Conservation (phyloP, 2,113 vertebrate species). For the Pelodiscus sinensis region DNA sequence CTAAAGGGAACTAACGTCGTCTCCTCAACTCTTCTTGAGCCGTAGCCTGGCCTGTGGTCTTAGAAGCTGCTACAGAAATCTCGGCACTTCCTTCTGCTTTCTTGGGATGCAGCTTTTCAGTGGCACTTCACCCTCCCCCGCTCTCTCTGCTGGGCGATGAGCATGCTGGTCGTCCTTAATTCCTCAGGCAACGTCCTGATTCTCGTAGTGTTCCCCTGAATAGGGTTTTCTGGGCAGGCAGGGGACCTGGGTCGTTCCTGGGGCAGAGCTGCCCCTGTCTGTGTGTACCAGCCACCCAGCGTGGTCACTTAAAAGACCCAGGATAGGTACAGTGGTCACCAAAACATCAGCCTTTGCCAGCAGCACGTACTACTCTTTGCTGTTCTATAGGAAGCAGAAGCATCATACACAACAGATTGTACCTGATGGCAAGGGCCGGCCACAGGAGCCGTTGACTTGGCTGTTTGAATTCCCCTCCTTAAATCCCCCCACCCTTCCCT, state of each 20-base stretch:
- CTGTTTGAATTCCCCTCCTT: fast-evolving
- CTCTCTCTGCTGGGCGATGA: neutral
- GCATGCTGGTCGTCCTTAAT: neutral
- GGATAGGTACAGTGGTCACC: neutral
- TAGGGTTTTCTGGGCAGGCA: neutral
- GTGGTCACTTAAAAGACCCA: neutral
- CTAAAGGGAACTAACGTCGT: slow-evolving; percentile 27
- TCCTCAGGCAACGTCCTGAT: neutral
- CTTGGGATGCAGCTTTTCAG: slow-evolving; percentile 18
- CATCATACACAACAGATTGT: fast-evolving
- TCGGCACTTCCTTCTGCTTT: neutral
- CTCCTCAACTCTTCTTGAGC: slow-evolving; percentile 20
- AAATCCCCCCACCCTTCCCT: neutral
- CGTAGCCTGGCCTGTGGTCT: slow-evolving; percentile 38
- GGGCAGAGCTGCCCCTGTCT: fast-evolving
- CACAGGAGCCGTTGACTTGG: neutral
- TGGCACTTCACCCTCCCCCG: slow-evolving; percentile 14
- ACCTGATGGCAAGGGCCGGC: neutral
- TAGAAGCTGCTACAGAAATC: neutral
- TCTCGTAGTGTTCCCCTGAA: neutral
- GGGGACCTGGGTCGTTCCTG: neutral
- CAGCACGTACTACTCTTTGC: fast-evolving
- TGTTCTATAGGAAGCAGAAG: neutral
- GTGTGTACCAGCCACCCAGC: neutral
- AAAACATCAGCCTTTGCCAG: neutral